Evolutionary conservation across 2,888 invertebrate species (phyloP).

Genomic region (Agapetus fuscipes): DNA sequence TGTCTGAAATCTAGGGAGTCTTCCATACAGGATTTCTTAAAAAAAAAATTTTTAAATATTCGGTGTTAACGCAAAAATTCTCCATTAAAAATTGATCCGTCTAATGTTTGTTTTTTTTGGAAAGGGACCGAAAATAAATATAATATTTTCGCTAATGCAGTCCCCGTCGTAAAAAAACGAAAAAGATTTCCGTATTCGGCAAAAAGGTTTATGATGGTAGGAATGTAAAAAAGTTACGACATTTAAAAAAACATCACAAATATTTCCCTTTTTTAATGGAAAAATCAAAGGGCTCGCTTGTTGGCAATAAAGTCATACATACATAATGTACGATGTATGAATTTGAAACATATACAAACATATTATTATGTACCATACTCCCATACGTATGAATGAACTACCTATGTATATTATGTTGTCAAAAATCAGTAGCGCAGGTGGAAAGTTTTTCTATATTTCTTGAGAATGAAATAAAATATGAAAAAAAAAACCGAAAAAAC

Average conservation of each 20-base stretch:
- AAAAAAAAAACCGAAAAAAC: too few species aligned
- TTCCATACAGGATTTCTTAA: too few species aligned
- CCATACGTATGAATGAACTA: too few species aligned
- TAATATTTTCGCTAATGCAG: conserved; percentile 18
- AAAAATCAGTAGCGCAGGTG: too few species aligned
- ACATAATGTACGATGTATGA: not conserved
- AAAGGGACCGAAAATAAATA: conserved; percentile 16
- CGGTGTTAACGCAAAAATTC: conserved; percentile 7
- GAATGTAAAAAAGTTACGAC: conserved; percentile 10
- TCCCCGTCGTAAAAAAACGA: conserved; percentile 11
- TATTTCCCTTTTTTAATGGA: conserved; percentile 7
- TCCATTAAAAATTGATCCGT: conserved; percentile 9
- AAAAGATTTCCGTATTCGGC: conserved; percentile 12
- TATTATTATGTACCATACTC: too few species aligned
- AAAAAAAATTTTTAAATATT: too few species aligned
- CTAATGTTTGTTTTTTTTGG: conserved; percentile 20
- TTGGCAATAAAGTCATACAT: too few species aligned
- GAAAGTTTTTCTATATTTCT: too few species aligned
- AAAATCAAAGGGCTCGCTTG: conserved; percentile 9
- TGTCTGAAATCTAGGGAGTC: too few species aligned
- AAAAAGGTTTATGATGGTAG: conserved; percentile 13
- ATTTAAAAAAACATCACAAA: conserved; percentile 9
- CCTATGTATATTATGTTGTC: too few species aligned
- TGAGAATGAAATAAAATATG: too few species aligned
- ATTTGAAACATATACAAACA: too few species aligned